Conservation (phyloP, 2,888 invertebrate genomes). For the Rhaphigaster nebulosa region DNA sequence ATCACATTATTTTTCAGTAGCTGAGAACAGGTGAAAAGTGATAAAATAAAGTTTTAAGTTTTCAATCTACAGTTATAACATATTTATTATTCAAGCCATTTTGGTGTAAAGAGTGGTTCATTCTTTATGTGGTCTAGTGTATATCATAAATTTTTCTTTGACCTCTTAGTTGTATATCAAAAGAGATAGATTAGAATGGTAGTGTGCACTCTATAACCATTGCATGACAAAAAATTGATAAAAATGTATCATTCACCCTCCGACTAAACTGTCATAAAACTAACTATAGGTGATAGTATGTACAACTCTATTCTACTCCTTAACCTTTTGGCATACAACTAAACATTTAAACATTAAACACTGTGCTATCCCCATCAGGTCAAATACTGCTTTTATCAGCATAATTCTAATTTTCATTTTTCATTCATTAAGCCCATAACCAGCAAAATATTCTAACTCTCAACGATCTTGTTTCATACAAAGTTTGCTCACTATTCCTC, state of each 20-base stretch:
- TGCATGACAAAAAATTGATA: background rate
- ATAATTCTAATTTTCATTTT: background rate
- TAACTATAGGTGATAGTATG: background rate
- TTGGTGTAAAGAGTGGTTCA: too few species aligned
- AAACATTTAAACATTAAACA: background rate
- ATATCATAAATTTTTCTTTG: background rate
- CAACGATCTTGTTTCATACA: background rate
- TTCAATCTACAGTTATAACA: too few species aligned
- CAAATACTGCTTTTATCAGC: background rate
- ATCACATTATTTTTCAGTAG: background rate
- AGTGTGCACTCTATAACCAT: background rate
- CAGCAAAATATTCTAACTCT: background rate
- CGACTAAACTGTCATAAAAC: background rate
- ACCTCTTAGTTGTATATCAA: background rate
- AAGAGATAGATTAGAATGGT: background rate
- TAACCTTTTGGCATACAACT: background rate
- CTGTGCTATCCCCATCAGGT: background rate
- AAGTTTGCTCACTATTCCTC: background rate
- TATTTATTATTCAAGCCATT: too few species aligned
- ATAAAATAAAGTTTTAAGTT: too few species aligned
- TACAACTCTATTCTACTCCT: background rate
- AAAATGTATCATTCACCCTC: background rate
- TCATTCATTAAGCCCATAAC: background rate
- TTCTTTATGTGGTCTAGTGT: too few species aligned
- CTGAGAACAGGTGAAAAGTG: too few species aligned